Conservation (phyloP, 2,797 vertebrate genomes). For the Hyperoplus immaculatus region DNA sequence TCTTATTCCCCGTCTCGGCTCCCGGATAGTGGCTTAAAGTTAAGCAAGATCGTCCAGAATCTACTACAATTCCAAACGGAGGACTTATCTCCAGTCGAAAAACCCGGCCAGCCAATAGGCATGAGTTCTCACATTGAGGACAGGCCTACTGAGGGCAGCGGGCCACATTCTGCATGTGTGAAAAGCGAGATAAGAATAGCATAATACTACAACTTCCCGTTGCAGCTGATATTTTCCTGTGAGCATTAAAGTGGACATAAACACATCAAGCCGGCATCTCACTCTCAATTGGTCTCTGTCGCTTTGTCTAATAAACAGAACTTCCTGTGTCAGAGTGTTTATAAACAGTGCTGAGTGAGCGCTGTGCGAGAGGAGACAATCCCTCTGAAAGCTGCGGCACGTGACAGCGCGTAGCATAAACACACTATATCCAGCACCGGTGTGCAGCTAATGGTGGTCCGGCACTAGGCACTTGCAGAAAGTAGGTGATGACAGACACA, state of each 20-base stretch:
- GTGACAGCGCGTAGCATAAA: constrained; percentile 64
- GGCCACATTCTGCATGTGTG: constrained; percentile 40
- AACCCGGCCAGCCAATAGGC: not conserved
- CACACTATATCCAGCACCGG: constrained; percentile 40
- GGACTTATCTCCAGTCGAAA: constrained; percentile 25
- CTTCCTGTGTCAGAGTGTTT: constrained; percentile 83
- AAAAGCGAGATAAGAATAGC: constrained; percentile 26
- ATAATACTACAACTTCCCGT: constrained; percentile 79
- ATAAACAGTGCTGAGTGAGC: constrained; percentile 80
- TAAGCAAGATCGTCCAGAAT: constrained; percentile 56
- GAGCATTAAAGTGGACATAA: constrained; percentile 51
- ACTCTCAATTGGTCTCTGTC: constrained; percentile 74
- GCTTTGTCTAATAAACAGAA: constrained; percentile 82
- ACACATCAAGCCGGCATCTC: constrained; percentile 57
- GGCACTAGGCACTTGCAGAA: constrained; percentile 12
- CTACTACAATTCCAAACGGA: constrained; percentile 45
- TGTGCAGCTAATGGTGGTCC: constrained; percentile 49
- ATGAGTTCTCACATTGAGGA: constrained; percentile 8
- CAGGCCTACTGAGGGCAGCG: constrained; percentile 9
- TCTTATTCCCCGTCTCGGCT: constrained; percentile 38
- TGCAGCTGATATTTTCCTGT: constrained; percentile 70
- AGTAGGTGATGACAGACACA: constrained; percentile 55
- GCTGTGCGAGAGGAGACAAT: constrained; percentile 71
- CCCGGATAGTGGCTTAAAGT: constrained; percentile 31
- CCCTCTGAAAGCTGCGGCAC: constrained; percentile 59